A percentile compares a stretch with the other conserved stretches of the same genome.
phyloP scores from a whole-genome alignment of 2,797 vertebrate species.

The Mallotus villosus region DNA sequence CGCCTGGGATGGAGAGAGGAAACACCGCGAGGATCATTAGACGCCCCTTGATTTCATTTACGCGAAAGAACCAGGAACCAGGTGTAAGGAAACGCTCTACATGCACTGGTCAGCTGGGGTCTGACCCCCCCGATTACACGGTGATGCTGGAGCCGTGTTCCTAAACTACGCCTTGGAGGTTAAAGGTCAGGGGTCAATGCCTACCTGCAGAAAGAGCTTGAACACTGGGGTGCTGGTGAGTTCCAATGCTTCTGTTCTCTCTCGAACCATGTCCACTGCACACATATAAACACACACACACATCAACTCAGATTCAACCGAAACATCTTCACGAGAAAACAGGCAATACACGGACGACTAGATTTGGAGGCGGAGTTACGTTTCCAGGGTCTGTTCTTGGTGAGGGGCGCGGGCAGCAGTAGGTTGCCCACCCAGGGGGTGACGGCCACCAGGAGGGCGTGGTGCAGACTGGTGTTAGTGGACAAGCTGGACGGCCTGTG shows the following conservation, averaged over 20 bases:
- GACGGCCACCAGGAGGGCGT: constrained; percentile 75
- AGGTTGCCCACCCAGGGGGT: constrained; percentile 84
- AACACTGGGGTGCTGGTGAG: constrained; percentile 79
- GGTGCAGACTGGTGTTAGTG: constrained; percentile 19
- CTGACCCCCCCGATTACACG: not conserved
- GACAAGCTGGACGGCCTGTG: not conserved
- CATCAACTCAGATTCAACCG: not conserved
- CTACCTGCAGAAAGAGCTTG: constrained; percentile 78
- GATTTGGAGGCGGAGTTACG: constrained; percentile 50
- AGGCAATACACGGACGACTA: not conserved
- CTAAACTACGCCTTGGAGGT: not conserved
- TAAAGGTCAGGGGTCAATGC: not conserved
- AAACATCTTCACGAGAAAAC: not conserved
- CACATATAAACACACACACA: not conserved
- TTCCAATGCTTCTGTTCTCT: constrained; percentile 37
- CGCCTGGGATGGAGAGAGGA: constrained; percentile 60
- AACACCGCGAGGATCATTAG: not conserved
- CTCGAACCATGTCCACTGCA: constrained; percentile 63
- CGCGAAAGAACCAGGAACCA: too few species aligned
- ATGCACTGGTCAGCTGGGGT: not conserved
- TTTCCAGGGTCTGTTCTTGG: constrained; percentile 39
- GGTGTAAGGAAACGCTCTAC: too few species aligned
- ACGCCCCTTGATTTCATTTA: too few species aligned
- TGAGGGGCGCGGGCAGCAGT: constrained; percentile 48
- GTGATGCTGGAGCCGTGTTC: not conserved